phyloP scores from a whole-genome alignment of 1,140 invertebrate genomes.

The Brachionus koreanus region DNA sequence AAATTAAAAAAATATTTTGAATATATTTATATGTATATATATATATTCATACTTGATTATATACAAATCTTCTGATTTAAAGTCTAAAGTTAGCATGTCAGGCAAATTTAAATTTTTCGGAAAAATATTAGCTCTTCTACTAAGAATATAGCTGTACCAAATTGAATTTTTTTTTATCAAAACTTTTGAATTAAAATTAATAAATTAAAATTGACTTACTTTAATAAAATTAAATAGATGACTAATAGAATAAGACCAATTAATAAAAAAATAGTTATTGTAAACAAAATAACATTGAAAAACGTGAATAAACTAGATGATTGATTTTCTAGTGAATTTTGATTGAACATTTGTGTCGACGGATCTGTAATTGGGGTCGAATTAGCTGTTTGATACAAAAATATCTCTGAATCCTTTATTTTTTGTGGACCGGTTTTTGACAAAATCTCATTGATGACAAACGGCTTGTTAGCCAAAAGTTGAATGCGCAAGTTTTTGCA shows the following conservation, averaged over 20 bases:
- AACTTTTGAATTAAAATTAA: background rate
- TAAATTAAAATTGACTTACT: background rate
- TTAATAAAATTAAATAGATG: background rate
- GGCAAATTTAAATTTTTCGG: no score
- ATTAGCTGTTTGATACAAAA: background rate
- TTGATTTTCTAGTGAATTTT: background rate
- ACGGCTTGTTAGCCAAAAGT: background rate
- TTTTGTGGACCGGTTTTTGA: background rate
- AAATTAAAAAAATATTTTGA: no score
- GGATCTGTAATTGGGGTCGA: background rate
- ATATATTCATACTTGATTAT: no score
- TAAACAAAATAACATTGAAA: background rate
- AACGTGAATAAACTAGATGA: background rate
- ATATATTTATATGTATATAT: no score
- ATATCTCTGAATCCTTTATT: background rate
- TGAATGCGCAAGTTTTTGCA: slow-evolving; percentile 2
- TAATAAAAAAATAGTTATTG: slow-evolving; percentile 7
- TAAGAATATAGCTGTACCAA: no score
- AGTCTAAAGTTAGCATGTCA: no score
- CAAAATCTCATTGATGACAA: background rate
- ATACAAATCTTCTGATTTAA: no score
- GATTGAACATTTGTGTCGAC: background rate
- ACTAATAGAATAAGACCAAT: slow-evolving; percentile 31
- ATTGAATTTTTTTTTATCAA: no score
- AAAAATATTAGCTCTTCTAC: no score